Evolutionary conservation across 2,888 invertebrate genomes (phyloP).

Genomic region (Ochropacha duplaris): DNA sequence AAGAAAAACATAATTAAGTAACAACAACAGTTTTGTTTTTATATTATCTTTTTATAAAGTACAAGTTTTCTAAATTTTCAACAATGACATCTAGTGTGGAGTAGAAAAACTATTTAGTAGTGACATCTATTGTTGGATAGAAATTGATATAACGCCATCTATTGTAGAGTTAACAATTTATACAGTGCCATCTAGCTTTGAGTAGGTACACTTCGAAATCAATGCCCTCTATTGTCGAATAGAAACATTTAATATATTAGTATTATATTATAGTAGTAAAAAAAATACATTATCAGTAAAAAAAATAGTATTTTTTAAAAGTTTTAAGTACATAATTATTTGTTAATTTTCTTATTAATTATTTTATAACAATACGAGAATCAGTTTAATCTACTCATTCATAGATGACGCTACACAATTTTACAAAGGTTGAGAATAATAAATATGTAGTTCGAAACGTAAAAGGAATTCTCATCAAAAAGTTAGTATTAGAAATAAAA

Average conservation of each 20-base stretch:
- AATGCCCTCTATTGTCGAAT: constrained; percentile 27
- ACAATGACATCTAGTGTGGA: constrained; percentile 29
- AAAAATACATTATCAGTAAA: too few species aligned
- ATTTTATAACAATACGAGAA: not conserved
- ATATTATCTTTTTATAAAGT: not conserved
- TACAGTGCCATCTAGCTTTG: not conserved
- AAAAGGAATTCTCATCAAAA: not conserved
- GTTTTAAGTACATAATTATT: too few species aligned
- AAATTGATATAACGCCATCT: constrained; percentile 25
- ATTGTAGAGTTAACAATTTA: constrained; percentile 11
- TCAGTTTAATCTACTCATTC: constrained; percentile 18
- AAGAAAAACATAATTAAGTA: too few species aligned
- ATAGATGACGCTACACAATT: constrained; percentile 25
- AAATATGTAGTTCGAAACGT: too few species aligned
- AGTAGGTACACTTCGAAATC: too few species aligned
- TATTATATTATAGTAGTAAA: too few species aligned
- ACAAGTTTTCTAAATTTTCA: too few species aligned
- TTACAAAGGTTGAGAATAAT: not conserved
- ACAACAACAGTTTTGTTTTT: too few species aligned
- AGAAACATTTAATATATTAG: too few species aligned
- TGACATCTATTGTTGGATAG: constrained; percentile 19
- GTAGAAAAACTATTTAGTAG: constrained; percentile 13
- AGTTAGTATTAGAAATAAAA: not conserved
- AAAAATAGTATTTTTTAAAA: not conserved
- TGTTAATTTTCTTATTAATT: too few species aligned